Percentiles rank a stretch among this genome's conserved stretches.
Conservation (phyloP, 2,888 invertebrate species). For the Andrena marginata region DNA sequence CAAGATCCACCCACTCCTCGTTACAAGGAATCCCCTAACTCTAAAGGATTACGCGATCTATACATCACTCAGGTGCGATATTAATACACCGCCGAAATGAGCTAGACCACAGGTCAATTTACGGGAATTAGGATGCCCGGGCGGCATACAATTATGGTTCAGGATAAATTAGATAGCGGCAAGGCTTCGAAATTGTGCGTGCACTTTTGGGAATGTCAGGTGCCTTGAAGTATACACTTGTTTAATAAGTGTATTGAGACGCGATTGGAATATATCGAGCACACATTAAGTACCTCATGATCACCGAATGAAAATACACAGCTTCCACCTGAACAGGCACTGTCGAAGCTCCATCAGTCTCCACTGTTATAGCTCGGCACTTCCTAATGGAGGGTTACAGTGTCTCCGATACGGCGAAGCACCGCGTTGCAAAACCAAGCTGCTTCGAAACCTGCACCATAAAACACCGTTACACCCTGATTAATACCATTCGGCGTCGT, state of each 20-base stretch:
- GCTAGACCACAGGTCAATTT: slow-evolving; percentile 47
- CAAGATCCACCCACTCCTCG: slow-evolving; percentile 12
- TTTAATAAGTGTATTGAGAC: background rate
- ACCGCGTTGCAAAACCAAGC: too few species aligned
- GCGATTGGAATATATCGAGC: slow-evolving; percentile 10
- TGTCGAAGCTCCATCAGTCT: too few species aligned
- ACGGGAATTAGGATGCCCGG: slow-evolving; percentile 32
- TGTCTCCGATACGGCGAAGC: too few species aligned
- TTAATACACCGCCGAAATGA: slow-evolving; percentile 41
- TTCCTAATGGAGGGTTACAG: too few species aligned
- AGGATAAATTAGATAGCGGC: slow-evolving; percentile 17
- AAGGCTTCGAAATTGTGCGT: background rate
- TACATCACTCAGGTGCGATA: slow-evolving; percentile 26
- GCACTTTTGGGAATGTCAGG: slow-evolving; percentile 34
- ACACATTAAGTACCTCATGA: background rate
- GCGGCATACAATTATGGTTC: slow-evolving; percentile 15
- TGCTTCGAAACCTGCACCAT: background rate
- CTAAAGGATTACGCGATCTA: slow-evolving; percentile 22
- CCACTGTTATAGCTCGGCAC: too few species aligned
- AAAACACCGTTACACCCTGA: background rate
- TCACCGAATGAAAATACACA: too few species aligned
- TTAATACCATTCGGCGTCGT: slow-evolving; percentile 4
- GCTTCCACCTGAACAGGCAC: too few species aligned
- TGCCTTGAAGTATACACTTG: background rate
- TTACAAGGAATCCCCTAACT: slow-evolving; percentile 19